These are phyloP conservation scores for Pelobates cultripes DNA, from an alignment of 2,797 vertebrate genomes.

Conservation along the genomic window DNA sequence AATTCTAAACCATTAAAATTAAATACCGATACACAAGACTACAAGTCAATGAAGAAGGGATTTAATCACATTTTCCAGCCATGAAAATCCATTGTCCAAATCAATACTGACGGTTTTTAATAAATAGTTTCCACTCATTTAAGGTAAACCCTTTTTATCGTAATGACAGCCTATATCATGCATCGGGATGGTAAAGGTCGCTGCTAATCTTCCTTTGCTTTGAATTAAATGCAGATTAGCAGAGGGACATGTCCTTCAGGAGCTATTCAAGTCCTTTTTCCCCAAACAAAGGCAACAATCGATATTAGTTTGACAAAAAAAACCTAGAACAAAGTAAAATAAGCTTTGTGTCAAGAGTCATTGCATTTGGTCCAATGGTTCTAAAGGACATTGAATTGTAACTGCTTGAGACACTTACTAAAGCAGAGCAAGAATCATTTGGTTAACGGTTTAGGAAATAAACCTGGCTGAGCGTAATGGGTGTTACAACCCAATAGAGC, in stretches of 20 bases:
- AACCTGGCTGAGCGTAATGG: too few relatives aligned
- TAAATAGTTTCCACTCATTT: conserved; percentile 36
- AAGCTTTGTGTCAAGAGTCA: neutral
- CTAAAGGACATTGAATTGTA: neutral
- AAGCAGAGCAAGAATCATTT: too few relatives aligned
- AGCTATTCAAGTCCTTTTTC: conserved; percentile 1
- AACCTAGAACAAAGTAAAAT: neutral
- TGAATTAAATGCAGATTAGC: conserved; percentile 44
- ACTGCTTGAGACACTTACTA: neutral
- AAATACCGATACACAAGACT: neutral
- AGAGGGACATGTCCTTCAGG: conserved; percentile 24
- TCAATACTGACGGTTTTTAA: conserved; percentile 18
- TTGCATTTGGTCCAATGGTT: neutral
- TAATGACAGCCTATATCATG: conserved; percentile 8
- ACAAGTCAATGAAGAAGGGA: conserved; percentile 34
- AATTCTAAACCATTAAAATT: conserved; percentile 5
- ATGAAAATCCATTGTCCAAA: conserved; percentile 6
- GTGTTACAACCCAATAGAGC: too few relatives aligned
- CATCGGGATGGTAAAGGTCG: conserved; percentile 27
- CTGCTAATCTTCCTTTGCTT: conserved; percentile 15
- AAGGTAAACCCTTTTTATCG: conserved; percentile 27
- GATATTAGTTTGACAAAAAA: conserved; percentile 29
- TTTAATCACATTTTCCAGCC: conserved; percentile 18
- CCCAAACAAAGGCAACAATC: conserved; percentile 33
- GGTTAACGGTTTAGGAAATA: too few relatives aligned